Percentiles rank a stretch among this genome's conserved stretches.
These are phyloP conservation scores for Sycobia sp. DNA, from an alignment of 1,140 invertebrate genomes.

Conservation along the genomic window DNA sequence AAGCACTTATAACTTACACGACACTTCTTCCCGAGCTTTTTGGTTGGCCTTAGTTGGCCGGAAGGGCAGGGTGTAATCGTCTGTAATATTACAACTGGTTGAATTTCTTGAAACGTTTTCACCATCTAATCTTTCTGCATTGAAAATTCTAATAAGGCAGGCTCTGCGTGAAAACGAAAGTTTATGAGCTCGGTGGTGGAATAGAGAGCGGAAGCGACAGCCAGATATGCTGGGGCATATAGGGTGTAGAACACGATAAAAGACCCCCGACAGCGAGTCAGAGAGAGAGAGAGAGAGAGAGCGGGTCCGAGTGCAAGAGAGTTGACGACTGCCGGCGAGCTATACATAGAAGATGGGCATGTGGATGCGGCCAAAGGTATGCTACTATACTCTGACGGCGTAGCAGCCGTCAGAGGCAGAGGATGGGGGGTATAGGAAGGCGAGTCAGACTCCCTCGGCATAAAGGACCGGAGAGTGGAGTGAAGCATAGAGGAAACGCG, in stretches of 20 bases:
- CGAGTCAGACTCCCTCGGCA: neutral
- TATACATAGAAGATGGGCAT: neutral
- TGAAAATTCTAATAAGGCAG: neutral
- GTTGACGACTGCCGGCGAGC: no score
- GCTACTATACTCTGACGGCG: no score
- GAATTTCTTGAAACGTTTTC: no score
- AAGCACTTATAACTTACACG: no score
- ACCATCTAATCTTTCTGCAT: no score
- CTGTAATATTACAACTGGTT: no score
- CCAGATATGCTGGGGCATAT: neutral
- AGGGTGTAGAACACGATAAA: constrained; percentile 2
- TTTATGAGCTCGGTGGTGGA: neutral
- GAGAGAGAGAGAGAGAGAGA: neutral
- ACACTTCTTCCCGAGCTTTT: no score
- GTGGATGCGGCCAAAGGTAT: constrained; percentile 8
- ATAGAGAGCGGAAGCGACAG: no score
- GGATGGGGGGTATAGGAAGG: no score
- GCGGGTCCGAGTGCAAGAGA: no score
- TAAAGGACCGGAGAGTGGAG: constrained; percentile 10
- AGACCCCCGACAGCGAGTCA: neutral
- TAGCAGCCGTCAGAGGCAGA: neutral
- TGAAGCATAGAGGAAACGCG: constrained; percentile 6
- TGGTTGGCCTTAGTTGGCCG: no score
- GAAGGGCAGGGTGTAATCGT: no score
- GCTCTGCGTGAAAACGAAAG: constrained; percentile 9